These are phyloP conservation scores for Platalea minor DNA, from an alignment of 2,797 vertebrate species.

Conservation along the genomic window DNA sequence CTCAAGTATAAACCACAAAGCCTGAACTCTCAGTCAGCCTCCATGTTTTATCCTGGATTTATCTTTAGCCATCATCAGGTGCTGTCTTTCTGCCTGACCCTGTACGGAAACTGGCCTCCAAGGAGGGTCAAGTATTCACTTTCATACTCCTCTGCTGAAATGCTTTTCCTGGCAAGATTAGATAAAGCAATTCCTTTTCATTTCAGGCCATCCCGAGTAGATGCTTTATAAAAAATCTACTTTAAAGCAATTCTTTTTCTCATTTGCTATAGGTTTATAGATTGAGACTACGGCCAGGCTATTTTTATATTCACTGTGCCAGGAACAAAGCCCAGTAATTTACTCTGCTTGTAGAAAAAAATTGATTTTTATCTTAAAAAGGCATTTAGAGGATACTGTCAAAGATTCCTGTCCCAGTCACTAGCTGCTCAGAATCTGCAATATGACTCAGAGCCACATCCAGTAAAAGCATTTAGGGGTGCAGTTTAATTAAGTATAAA, in stretches of 20 bases:
- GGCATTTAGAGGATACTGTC: neutral
- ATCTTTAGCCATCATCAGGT: constrained; percentile 47
- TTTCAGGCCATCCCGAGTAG: constrained; percentile 45
- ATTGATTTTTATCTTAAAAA: neutral
- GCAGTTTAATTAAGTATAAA: neutral
- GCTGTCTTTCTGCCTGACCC: constrained; percentile 48
- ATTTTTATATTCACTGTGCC: constrained; percentile 3
- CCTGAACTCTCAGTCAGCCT: neutral
- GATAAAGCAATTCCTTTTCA: constrained; percentile 64
- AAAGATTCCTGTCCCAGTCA: neutral
- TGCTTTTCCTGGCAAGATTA: constrained; percentile 62
- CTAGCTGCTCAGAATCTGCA: neutral
- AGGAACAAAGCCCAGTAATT: constrained; percentile 20
- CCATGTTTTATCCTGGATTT: neutral
- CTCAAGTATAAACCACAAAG: neutral
- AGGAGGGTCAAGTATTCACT: constrained; percentile 38
- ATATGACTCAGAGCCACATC: neutral
- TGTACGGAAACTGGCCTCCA: constrained; percentile 17
- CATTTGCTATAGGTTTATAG: neutral
- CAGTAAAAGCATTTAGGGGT: neutral
- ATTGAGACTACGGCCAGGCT: neutral
- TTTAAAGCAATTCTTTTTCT: constrained; percentile 53
- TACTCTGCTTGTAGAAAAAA: neutral
- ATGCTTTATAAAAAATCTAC: constrained; percentile 27
- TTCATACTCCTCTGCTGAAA: constrained; percentile 48